These are phyloP conservation scores for Arenaria interpres DNA, from an alignment of 2,113 vertebrate species.

Conservation along the genomic window DNA sequence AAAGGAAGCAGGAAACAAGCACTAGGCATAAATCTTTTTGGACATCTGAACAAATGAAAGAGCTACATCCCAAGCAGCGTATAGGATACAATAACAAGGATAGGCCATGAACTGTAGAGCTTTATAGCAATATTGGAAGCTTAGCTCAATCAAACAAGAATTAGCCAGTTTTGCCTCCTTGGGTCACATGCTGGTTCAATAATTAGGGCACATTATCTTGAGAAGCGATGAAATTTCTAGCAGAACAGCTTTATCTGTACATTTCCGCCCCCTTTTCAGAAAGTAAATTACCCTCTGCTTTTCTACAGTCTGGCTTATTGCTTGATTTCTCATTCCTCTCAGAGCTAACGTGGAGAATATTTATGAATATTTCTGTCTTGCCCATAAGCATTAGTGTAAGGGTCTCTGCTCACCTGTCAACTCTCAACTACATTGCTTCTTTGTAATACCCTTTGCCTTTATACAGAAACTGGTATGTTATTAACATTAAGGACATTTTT, in stretches of 20 bases:
- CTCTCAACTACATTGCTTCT: neutral
- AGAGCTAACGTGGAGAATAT: neutral
- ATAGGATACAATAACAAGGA: neutral
- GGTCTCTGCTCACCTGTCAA: neutral
- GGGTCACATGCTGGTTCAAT: neutral
- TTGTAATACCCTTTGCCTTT: neutral
- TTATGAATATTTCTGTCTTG: neutral
- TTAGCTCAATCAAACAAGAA: neutral
- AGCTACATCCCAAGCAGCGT: neutral
- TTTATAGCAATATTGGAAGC: neutral
- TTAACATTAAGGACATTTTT: neutral
- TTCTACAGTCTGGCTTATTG: neutral
- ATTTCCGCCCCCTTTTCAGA: neutral
- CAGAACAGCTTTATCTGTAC: neutral
- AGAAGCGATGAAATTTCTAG: neutral
- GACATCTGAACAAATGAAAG: neutral
- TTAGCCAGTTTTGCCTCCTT: neutral
- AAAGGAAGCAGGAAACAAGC: neutral
- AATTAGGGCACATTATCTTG: neutral
- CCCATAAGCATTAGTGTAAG: neutral
- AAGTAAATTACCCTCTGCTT: neutral
- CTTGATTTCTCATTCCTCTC: neutral
- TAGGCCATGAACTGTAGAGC: neutral
- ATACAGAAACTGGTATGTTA: neutral
- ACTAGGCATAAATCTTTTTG: neutral